phyloP scores from a whole-genome alignment of 2,888 invertebrate genomes.

The Caenorhabditis afra region DNA sequence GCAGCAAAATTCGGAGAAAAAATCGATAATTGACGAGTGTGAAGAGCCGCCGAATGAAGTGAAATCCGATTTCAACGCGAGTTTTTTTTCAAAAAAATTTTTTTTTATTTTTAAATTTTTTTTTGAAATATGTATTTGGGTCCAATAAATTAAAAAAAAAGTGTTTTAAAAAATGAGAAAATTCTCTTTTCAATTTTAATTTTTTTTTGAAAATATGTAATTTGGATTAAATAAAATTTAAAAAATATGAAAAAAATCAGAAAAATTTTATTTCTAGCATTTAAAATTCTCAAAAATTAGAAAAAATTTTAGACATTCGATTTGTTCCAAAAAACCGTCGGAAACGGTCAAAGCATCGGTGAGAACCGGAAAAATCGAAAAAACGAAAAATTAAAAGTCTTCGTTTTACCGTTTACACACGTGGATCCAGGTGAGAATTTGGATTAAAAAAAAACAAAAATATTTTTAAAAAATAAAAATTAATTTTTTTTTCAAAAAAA shows the following conservation, averaged over 20 bases:
- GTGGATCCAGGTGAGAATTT: conserved; percentile 75
- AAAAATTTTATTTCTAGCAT: too few relatives aligned
- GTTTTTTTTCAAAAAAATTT: background rate
- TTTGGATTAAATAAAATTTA: background rate
- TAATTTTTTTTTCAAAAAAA: background rate
- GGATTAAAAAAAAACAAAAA: too few relatives aligned
- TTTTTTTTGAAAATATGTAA: background rate
- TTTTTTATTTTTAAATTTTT: too few relatives aligned
- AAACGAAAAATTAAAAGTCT: conserved; percentile 65
- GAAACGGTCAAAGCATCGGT: background rate
- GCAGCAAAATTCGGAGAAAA: background rate
- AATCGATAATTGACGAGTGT: conserved; percentile 1
- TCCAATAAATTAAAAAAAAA: background rate
- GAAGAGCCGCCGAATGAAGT: conserved; percentile 23
- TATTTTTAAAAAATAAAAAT: conserved; percentile 1
- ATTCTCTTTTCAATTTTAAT: too few relatives aligned
- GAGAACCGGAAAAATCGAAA: conserved; percentile 5
- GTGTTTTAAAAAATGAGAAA: background rate
- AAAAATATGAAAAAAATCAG: background rate
- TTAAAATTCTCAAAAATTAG: too few relatives aligned
- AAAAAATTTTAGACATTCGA: conserved; percentile 68
- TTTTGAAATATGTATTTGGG: background rate
- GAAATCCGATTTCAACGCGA: conserved; percentile 42
- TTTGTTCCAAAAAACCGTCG: conserved; percentile 56
- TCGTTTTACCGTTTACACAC: conserved; percentile 73